Conservation (phyloP, 2,797 vertebrate species). For the Cyprinodon diabolis region DNA sequence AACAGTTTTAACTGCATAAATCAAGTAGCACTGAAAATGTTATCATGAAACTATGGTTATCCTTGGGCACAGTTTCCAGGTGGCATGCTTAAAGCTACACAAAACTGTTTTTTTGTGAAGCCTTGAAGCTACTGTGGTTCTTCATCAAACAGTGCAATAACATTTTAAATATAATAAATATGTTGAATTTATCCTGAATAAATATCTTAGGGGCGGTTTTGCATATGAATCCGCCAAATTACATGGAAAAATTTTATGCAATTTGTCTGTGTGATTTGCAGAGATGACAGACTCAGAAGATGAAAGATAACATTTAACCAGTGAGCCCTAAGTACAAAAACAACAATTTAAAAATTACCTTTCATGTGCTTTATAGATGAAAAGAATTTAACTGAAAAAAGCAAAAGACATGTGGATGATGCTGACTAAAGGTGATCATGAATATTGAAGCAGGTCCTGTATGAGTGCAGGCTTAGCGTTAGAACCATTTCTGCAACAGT, state of each 20-base stretch:
- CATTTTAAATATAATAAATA: background rate
- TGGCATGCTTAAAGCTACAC: background rate
- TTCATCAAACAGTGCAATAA: background rate
- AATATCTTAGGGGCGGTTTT: background rate
- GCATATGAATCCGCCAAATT: background rate
- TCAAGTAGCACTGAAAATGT: too few relatives aligned
- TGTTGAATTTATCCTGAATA: background rate
- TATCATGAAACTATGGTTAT: too few relatives aligned
- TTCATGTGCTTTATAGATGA: too few relatives aligned
- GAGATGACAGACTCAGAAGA: too few relatives aligned
- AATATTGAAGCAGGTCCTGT: background rate
- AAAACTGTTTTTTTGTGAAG: background rate
- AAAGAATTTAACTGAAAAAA: background rate
- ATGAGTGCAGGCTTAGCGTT: background rate
- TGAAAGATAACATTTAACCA: too few relatives aligned
- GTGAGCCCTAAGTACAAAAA: too few relatives aligned
- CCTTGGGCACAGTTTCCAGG: too few relatives aligned
- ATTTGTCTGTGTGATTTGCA: too few relatives aligned
- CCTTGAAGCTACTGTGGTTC: background rate
- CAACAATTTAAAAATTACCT: too few relatives aligned
- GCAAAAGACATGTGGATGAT: background rate
- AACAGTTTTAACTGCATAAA: too few relatives aligned
- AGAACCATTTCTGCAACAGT: background rate
- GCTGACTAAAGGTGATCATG: background rate
- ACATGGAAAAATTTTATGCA: too few relatives aligned